Conservation (phyloP, 2,888 invertebrate species). For the Suillia variegata region DNA sequence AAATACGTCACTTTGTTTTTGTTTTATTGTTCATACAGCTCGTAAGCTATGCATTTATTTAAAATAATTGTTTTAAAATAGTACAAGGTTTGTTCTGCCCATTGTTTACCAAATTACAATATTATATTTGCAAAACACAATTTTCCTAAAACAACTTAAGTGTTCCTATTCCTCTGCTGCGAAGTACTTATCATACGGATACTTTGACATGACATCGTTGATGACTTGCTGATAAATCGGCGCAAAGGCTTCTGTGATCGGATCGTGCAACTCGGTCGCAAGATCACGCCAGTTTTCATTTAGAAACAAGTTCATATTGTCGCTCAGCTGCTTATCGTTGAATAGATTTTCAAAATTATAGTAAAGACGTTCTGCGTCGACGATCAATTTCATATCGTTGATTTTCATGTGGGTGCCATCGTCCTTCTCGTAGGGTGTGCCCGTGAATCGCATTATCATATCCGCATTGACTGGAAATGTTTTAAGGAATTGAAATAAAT, state of each 20-base stretch:
- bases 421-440: constrained; percentile 37
- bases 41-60: too few species aligned
- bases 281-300: constrained; percentile 63
- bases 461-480: constrained; percentile 12
- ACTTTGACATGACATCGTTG: constrained; percentile 54
- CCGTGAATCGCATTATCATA: constrained; percentile 28
- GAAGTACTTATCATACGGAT: constrained; percentile 38
- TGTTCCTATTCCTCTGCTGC: too few species aligned
- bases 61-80: neutral
- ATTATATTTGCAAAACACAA: neutral
- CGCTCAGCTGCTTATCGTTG: constrained; percentile 54
- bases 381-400: constrained; percentile 33
- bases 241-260: constrained; percentile 52
- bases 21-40: too few species aligned
- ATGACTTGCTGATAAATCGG: constrained; percentile 50
- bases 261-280: constrained; percentile 57
- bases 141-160: neutral
- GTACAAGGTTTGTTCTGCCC: neutral
- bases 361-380: constrained; percentile 38
- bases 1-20: too few species aligned
- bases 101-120: constrained; percentile 7
- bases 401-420: constrained; percentile 49
- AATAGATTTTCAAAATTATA: constrained; percentile 54
- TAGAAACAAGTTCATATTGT: constrained; percentile 53
- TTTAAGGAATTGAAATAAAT: neutral